These are phyloP conservation scores for Drosophila siamana DNA, from an alignment of 2,888 invertebrate genomes.

Conservation along the genomic window DNA sequence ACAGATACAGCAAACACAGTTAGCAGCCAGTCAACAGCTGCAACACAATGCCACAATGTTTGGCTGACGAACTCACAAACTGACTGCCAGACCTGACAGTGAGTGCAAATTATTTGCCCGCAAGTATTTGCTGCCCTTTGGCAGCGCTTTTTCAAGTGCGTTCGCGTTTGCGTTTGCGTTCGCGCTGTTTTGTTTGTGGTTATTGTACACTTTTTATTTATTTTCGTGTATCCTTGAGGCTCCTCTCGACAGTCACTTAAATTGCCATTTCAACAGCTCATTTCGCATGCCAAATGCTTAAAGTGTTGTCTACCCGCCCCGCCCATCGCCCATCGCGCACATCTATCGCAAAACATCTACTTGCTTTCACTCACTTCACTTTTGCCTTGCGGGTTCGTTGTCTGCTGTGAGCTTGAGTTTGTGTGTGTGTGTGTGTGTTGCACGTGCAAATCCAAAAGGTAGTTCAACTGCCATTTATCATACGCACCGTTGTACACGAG, in stretches of 20 bases:
- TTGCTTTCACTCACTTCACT: slow-evolving; percentile 27
- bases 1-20: slow-evolving; percentile 27
- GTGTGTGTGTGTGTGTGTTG: slow-evolving; percentile 13
- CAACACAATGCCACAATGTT: slow-evolving; percentile 8
- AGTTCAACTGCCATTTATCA: slow-evolving; percentile 80
- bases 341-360: background rate
- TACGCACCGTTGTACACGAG: slow-evolving; percentile 68
- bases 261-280: slow-evolving; percentile 82
- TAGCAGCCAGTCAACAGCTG: slow-evolving; percentile 12
- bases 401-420: slow-evolving; percentile 48
- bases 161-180: slow-evolving; percentile 8
- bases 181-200: slow-evolving; percentile 1
- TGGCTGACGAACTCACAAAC: no score
- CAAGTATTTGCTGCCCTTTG: slow-evolving; percentile 64
- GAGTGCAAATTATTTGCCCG: slow-evolving; percentile 68
- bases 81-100: no score
- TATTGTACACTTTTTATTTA: background rate
- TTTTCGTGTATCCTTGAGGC: slow-evolving; percentile 2
- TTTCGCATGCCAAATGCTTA: slow-evolving; percentile 74
- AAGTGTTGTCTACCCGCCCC: slow-evolving; percentile 31
- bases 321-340: slow-evolving; percentile 5
- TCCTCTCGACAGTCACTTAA: slow-evolving; percentile 75
- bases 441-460: slow-evolving; percentile 66
- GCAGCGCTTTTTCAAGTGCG: slow-evolving; percentile 43
- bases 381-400: slow-evolving; percentile 70